phyloP scores from a whole-genome alignment of 2,113 vertebrate species.

The Seriola rivoliana region DNA sequence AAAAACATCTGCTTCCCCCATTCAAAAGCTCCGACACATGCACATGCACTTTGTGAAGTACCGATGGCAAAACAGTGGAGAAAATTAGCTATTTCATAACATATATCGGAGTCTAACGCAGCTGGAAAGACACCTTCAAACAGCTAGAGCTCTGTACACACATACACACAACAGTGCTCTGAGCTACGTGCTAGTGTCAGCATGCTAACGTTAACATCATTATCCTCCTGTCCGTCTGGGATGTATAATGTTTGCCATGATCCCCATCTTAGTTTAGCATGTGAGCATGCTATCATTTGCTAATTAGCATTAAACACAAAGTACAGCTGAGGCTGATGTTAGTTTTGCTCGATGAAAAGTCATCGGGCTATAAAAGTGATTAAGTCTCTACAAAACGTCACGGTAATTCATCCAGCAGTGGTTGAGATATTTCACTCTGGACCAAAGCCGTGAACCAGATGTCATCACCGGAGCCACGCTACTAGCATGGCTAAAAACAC shows the following conservation, averaged over 20 bases:
- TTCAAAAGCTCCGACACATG: conserved; percentile 44
- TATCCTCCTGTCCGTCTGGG: not conserved
- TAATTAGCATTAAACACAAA: not conserved
- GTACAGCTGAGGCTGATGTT: no score
- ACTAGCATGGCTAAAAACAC: no score
- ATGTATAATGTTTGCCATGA: not conserved
- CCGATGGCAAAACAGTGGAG: conserved; percentile 32
- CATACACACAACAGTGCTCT: not conserved
- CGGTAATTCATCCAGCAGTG: no score
- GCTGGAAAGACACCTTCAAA: conserved; percentile 83
- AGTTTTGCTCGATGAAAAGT: not conserved
- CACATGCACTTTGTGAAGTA: conserved; percentile 45
- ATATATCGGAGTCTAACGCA: conserved; percentile 76
- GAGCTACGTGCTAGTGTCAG: not conserved
- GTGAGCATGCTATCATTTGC: not conserved
- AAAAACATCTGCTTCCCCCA: conserved; percentile 61
- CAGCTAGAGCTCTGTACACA: not conserved
- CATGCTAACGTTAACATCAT: not conserved
- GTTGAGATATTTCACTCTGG: no score
- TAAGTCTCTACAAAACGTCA: no score
- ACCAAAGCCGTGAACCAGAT: no score
- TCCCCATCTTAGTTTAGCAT: not conserved
- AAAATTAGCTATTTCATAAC: conserved; percentile 73
- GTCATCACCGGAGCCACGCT: no score
- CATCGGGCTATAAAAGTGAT: no score